Conservation (phyloP, 2,888 invertebrate genomes). For the Synanthedon myopaeformis region DNA sequence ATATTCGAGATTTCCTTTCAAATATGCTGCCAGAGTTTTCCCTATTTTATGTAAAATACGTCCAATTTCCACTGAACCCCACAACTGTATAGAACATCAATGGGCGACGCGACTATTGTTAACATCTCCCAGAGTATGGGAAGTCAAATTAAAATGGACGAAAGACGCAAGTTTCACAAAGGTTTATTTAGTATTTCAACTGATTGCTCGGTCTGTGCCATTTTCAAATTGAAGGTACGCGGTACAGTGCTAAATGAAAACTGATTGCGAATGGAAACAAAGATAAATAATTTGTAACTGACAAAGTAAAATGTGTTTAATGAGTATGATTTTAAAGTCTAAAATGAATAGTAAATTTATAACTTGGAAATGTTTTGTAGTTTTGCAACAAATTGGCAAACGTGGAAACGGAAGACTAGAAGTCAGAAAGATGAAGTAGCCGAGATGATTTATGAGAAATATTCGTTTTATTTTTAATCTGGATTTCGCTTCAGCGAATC, state of each 20-base stretch:
- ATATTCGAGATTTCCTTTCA: conserved; percentile 54
- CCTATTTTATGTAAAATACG: conserved; percentile 27
- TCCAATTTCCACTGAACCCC: conserved; percentile 1
- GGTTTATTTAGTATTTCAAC: conserved; percentile 39
- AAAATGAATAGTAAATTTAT: background rate
- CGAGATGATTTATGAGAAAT: background rate
- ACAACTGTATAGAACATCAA: conserved; percentile 14
- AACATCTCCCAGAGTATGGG: conserved; percentile 5
- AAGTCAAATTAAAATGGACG: conserved; percentile 20
- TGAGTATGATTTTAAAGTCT: background rate
- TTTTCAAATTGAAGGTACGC: conserved; percentile 33
- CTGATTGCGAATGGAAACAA: background rate
- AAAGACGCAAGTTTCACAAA: conserved; percentile 20
- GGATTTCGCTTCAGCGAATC: background rate
- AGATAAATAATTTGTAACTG: background rate
- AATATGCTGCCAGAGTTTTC: conserved; percentile 44
- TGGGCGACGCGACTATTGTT: conserved; percentile 11
- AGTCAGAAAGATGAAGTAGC: background rate
- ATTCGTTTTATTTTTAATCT: background rate
- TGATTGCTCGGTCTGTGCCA: conserved; percentile 30
- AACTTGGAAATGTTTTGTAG: background rate
- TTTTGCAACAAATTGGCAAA: background rate
- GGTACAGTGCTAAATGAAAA: conserved; percentile 12
- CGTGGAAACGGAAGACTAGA: background rate
- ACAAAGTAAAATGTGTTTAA: background rate